Base-by-base conservation (phyloP, 1,140 invertebrate species). In the Adoxophyes honmai region DNA sequence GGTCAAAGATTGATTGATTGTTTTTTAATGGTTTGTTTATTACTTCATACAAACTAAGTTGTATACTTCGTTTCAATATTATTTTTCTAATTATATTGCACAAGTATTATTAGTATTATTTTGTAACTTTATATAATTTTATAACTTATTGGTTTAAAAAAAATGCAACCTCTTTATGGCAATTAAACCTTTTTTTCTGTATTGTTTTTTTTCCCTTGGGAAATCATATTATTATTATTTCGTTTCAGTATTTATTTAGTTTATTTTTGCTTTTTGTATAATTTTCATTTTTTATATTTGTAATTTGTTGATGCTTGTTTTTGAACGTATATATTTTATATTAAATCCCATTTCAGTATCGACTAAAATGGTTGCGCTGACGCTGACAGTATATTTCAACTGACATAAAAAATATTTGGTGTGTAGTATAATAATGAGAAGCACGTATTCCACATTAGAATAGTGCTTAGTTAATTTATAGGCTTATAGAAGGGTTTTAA, bases 161-260 rank as follows among this genome's bases (percentile, higher is more conserved):
- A n/a, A n/a, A n/a, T n/a, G n/a, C n/a, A n/a, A n/a, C 21, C 21
- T 28, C 21, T 11, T 13, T 28, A n/a, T 48, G 42, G 42, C 42
- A 48, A 48, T 8, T 48, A 48, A 48, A 48, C 42, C 42, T 28
- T 11, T 48, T 33, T 13, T 5, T n/a, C n/a, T 38, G 3, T 36
- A 36, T 36, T 36, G 1, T 11, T 38, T 38, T 1, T 38, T 38
- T 13, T 11, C 11, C 6, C n/a, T 36, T n/a, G n/a, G n/a, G n/a
- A 34, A 5, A 5, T 34, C 33, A 34, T 34, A 34, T 34, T 34
- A 5, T 34, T 34, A 34, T 5, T 34, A 34, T 34, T 5, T 34
- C 4, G 4, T 34, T 35, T 35, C n/a, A 0, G 37, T 34, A 28
- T 38, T 57, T 63, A 34, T 37, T 65, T 65, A 51, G 52, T 57